Conservation (phyloP, 2,797 vertebrate species). For the Pipistrellus pipistrellus region DNA sequence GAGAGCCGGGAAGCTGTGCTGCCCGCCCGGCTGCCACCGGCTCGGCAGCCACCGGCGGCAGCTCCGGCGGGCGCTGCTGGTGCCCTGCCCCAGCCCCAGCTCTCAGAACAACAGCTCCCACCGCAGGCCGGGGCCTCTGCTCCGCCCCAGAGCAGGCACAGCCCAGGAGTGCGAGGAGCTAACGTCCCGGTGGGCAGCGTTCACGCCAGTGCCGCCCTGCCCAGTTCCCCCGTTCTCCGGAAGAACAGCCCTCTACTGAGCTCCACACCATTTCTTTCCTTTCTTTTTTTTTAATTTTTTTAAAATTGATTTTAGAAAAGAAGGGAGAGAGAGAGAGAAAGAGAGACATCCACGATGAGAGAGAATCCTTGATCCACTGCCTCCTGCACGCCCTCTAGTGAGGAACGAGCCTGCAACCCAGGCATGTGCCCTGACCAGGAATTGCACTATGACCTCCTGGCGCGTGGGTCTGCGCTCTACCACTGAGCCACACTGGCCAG, state of each 20-base stretch:
- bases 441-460: too few species aligned
- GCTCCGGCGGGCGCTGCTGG: fast-evolving
- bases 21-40: neutral
- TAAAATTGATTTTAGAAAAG: too few species aligned
- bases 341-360: too few species aligned
- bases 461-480: too few species aligned
- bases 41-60: neutral
- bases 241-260: neutral
- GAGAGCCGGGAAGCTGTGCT: neutral
- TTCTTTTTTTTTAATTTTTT: too few species aligned
- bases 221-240: neutral
- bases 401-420: too few species aligned
- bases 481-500: too few species aligned
- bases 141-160: neutral
- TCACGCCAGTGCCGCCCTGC: neutral
- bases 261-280: neutral
- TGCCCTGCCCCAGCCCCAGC: fast-evolving
- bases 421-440: too few species aligned
- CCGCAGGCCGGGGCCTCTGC: neutral
- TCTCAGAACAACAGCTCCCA: neutral
- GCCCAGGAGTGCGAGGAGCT: fast-evolving
- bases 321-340: too few species aligned
- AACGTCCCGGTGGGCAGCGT: fast-evolving
- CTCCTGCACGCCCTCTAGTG: too few species aligned
- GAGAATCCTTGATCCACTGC: too few species aligned